Percentiles rank a stretch among this genome's conserved stretches.
Conservation (phyloP, 1,140 invertebrate species). For the Glossosoma conforme region DNA sequence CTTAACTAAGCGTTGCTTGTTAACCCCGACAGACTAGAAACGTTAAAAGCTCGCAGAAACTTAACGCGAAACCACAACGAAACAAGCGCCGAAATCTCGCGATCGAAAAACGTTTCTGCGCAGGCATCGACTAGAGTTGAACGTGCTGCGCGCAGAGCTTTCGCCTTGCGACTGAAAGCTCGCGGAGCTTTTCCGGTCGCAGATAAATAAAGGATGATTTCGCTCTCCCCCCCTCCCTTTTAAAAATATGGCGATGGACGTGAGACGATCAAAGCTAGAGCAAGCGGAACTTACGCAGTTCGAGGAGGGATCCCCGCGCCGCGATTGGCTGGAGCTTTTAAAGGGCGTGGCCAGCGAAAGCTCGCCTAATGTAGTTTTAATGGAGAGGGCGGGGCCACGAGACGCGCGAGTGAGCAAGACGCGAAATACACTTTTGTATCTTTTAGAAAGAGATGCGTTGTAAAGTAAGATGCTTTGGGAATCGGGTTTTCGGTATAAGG, state of each 20-base stretch:
- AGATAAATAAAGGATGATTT: conserved; percentile 29
- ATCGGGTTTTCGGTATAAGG: neutral
- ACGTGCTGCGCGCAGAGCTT: conserved; percentile 8
- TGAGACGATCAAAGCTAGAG: no score
- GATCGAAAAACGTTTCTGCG: neutral
- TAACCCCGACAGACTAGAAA: conserved; percentile 1
- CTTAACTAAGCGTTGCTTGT: conserved; percentile 9
- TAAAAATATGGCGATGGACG: conserved; percentile 28
- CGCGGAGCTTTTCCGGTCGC: conserved; percentile 6
- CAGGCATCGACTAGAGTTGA: neutral
- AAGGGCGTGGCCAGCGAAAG: conserved; percentile 17
- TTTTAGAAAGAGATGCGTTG: conserved; percentile 5
- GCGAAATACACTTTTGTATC: neutral
- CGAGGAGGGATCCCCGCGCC: no score
- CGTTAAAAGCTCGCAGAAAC: conserved; percentile 1
- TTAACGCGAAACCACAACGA: neutral
- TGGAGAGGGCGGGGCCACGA: conserved; percentile 23
- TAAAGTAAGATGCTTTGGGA: neutral
- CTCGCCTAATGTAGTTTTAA: conserved; percentile 24
- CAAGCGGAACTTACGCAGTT: no score
- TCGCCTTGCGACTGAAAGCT: conserved; percentile 12
- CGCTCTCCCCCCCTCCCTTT: conserved; percentile 9
- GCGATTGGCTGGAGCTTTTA: conserved; percentile 16
- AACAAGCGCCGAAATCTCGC: neutral
- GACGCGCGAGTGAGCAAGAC: conserved; percentile 7